These are phyloP conservation scores for Drosophila pruinosa DNA, from an alignment of 1,140 invertebrate genomes.

Conservation along the genomic window DNA sequence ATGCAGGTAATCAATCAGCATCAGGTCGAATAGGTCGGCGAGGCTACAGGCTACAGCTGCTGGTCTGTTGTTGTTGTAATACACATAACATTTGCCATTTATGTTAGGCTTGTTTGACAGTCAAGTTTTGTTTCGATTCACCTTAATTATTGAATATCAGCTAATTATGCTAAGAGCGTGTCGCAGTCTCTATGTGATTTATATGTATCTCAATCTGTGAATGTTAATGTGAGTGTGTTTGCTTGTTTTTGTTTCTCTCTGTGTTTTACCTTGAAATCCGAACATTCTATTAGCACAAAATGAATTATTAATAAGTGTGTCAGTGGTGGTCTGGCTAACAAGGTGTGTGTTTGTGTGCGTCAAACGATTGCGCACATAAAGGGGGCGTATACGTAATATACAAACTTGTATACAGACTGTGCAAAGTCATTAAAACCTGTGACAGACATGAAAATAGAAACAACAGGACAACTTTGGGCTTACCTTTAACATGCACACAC, in stretches of 20 bases:
- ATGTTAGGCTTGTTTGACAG: conserved; percentile 14
- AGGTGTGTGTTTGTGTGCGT: conserved; percentile 36
- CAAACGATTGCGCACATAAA: conserved; percentile 11
- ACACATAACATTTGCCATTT: conserved; percentile 13
- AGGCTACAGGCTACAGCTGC: conserved; percentile 8
- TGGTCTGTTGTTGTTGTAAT: conserved; percentile 8
- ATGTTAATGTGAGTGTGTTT: no score
- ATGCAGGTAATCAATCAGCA: conserved; percentile 48
- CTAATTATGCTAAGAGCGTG: conserved; percentile 69
- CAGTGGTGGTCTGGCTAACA: conserved; percentile 54
- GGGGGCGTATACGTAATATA: conserved; percentile 40
- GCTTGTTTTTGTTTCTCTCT: conserved; percentile 18
- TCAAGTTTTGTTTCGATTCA: conserved; percentile 21
- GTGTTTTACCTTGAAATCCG: conserved; percentile 38
- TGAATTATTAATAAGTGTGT: conserved; percentile 77
- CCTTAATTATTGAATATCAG: conserved; percentile 70
- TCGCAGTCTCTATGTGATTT: conserved; percentile 28
- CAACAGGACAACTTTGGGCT: conserved; percentile 25
- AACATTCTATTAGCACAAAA: conserved; percentile 67
- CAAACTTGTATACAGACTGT: conserved; percentile 9
- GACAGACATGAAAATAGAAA: conserved; percentile 46
- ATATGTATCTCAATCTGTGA: not conserved
- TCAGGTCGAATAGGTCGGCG: conserved; percentile 29
- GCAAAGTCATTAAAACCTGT: conserved; percentile 48
- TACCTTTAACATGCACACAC: conserved; percentile 21